Evolutionary conservation across 2,888 invertebrate species (phyloP).

Genomic region (Dryocosmus kuriphilus): DNA sequence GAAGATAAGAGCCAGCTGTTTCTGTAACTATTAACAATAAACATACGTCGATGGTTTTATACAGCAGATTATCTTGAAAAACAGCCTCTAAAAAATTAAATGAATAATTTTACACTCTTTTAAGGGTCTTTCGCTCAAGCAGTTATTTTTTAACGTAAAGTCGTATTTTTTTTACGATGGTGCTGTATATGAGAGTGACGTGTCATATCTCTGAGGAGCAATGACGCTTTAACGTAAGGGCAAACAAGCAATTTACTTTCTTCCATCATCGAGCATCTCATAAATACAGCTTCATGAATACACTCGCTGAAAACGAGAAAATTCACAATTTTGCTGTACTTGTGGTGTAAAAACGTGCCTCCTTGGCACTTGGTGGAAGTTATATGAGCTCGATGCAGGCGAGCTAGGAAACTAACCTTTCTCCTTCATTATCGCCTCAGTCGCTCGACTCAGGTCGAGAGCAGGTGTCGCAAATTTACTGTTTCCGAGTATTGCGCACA

Average conservation of each 20-base stretch:
- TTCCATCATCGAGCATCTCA: constrained; percentile 7
- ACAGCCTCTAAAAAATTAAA: not conserved
- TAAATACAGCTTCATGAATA: constrained; percentile 14
- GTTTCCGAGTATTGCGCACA: not conserved
- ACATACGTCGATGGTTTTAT: too few relatives aligned
- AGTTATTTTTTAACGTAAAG: not conserved
- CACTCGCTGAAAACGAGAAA: constrained; percentile 17
- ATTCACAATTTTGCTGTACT: constrained; percentile 20
- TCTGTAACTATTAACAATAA: not conserved
- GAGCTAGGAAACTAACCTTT: not conserved
- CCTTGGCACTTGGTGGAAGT: constrained; percentile 17
- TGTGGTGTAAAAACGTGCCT: constrained; percentile 15
- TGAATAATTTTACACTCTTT: not conserved
- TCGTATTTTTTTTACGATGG: not conserved
- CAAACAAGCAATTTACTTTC: not conserved
- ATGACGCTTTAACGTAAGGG: constrained; percentile 11
- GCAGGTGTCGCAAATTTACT: constrained; percentile 16
- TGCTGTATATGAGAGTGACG: not conserved
- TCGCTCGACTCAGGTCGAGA: constrained; percentile 1
- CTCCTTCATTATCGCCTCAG: constrained; percentile 18
- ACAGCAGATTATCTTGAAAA: not conserved
- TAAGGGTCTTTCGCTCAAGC: not conserved
- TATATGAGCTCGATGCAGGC: constrained; percentile 7
- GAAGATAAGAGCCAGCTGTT: too few relatives aligned
- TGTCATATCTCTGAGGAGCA: constrained; percentile 13